A percentile compares a stretch with the other conserved stretches of the same genome.
phyloP scores from a whole-genome alignment of 2,113 vertebrate genomes.

The Lamprotornis superbus region DNA sequence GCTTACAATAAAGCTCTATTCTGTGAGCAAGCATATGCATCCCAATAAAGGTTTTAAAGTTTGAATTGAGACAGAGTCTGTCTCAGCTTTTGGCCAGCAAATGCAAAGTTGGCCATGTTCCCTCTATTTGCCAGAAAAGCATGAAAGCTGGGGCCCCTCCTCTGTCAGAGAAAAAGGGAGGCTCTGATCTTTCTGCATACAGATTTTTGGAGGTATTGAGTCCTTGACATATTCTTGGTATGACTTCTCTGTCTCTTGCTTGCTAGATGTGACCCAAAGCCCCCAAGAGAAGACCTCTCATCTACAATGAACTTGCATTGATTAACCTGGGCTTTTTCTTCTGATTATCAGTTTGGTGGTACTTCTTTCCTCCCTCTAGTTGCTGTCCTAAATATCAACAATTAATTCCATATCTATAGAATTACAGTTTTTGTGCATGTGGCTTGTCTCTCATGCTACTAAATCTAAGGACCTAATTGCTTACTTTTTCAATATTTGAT shows the following conservation, averaged over 20 bases:
- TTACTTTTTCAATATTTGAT: background rate
- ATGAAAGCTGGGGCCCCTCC: slow-evolving; percentile 17
- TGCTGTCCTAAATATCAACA: background rate
- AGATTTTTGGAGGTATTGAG: background rate
- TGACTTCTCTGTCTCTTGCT: background rate
- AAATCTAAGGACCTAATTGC: background rate
- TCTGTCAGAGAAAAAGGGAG: background rate
- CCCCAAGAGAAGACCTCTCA: background rate
- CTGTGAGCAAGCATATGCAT: background rate
- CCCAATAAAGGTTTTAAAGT: slow-evolving; percentile 32
- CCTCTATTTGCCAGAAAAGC: slow-evolving; percentile 42
- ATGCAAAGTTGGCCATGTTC: slow-evolving; percentile 39
- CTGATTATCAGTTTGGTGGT: background rate
- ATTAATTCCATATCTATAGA: background rate
- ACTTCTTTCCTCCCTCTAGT: background rate
- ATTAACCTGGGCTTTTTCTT: background rate
- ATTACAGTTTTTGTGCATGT: background rate
- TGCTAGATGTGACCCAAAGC: background rate
- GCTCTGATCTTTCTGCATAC: background rate
- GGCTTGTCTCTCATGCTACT: background rate
- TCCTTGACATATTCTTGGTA: background rate
- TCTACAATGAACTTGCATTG: background rate
- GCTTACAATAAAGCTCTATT: background rate
- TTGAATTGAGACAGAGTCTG: slow-evolving; percentile 20
- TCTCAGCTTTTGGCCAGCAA: slow-evolving; percentile 34